Percentiles rank a stretch among this genome's conserved stretches.
These are phyloP conservation scores for Thecophora atra DNA, from an alignment of 2,888 invertebrate species.

Conservation along the genomic window DNA sequence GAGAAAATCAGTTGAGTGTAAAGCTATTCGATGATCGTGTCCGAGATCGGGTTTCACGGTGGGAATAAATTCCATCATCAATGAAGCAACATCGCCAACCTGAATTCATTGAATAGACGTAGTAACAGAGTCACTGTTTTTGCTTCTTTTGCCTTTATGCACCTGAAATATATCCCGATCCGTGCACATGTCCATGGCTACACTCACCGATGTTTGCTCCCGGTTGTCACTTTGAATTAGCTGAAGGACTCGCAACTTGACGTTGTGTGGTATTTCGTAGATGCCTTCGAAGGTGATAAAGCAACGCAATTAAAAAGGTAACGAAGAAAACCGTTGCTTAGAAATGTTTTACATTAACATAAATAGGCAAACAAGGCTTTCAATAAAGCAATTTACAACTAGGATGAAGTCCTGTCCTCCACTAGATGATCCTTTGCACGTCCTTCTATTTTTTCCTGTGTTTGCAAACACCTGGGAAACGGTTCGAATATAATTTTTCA, in stretches of 20 bases:
- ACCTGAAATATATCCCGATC: not conserved
- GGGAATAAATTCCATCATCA: constrained; percentile 53
- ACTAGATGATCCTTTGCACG: too few species aligned
- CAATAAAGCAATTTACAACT: too few species aligned
- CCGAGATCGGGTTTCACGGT: constrained; percentile 49
- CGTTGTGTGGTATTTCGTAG: constrained; percentile 13
- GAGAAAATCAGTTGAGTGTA: constrained; percentile 57
- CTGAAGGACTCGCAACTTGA: not conserved
- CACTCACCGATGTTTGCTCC: constrained; percentile 51
- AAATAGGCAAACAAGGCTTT: too few species aligned
- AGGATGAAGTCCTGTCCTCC: too few species aligned
- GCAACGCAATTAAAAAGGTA: not conserved
- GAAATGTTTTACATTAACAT: too few species aligned
- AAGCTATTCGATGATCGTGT: constrained; percentile 57
- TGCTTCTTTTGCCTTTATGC: constrained; percentile 21
- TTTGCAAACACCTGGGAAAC: constrained; percentile 21
- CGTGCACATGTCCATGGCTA: constrained; percentile 51
- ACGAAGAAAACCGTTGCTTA: too few species aligned
- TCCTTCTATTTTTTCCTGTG: not conserved
- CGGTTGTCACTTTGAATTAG: constrained; percentile 50
- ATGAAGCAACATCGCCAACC: constrained; percentile 16
- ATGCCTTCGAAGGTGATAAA: too few species aligned
- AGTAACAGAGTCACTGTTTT: constrained; percentile 48
- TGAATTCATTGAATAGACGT: constrained; percentile 30
- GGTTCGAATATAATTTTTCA: not conserved